Percentiles rank a stretch among this genome's conserved stretches.
These are phyloP conservation scores for Ormyrus labotus DNA, from an alignment of 2,888 invertebrate species.

Conservation along the genomic window DNA sequence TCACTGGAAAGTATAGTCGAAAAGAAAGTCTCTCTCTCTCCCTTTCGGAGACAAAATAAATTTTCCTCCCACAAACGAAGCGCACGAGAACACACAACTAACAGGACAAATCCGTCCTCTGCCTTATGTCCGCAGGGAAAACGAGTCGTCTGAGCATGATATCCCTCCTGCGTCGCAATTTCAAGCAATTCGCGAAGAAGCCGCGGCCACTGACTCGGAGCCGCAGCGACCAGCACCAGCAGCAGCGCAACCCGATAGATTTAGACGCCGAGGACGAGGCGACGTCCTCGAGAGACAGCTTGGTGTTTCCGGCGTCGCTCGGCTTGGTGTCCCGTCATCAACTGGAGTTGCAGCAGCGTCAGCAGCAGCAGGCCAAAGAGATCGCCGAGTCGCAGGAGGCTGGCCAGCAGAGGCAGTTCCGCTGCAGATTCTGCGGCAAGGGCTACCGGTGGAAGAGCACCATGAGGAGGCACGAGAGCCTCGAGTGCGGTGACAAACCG, in stretches of 20 bases:
- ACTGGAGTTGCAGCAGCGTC: constrained; percentile 44
- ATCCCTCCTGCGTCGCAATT: constrained; percentile 53
- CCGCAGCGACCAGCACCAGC: constrained; percentile 50
- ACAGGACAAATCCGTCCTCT: constrained; percentile 6
- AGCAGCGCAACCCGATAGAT: constrained; percentile 39
- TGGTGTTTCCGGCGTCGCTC: constrained; percentile 53
- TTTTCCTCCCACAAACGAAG: background rate
- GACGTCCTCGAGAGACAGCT: constrained; percentile 52
- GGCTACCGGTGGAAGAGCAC: constrained; percentile 58
- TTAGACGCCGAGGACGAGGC: constrained; percentile 51
- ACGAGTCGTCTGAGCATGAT: constrained; percentile 50
- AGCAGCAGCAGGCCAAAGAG: constrained; percentile 3
- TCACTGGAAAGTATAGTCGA: too few species aligned
- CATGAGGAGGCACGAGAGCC: constrained; percentile 54
- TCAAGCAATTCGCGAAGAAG: constrained; percentile 55
- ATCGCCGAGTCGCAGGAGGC: constrained; percentile 59
- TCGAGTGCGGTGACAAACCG: constrained; percentile 55
- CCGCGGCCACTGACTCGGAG: constrained; percentile 52
- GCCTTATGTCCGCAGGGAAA: constrained; percentile 51
- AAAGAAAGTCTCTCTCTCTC: too few species aligned
- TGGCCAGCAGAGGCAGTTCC: constrained; percentile 51
- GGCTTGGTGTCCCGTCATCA: constrained; percentile 51
- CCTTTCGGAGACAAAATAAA: background rate
- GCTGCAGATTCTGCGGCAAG: constrained; percentile 56
- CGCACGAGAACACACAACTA: background rate